Conservation (phyloP, 2,797 vertebrate species). For the Coregonus sp. region DNA sequence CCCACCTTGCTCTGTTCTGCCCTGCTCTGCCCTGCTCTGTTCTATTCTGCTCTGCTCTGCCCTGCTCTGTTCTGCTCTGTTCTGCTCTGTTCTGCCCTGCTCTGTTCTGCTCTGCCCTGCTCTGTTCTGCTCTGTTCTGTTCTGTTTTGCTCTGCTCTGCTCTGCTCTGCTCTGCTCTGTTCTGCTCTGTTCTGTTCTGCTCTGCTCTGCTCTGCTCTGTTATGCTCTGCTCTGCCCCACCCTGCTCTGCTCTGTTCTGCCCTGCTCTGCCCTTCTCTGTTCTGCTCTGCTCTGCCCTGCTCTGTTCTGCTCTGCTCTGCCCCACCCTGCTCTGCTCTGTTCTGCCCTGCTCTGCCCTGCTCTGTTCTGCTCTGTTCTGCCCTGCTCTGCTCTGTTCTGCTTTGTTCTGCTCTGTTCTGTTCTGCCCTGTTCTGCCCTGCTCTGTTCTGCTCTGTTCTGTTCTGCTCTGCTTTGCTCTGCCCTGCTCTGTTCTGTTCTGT, state of each 20-base stretch:
- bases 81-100: fast-evolving
- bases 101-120: fast-evolving
- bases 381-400: fast-evolving
- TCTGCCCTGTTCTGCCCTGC: fast-evolving
- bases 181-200: fast-evolving
- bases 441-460: fast-evolving
- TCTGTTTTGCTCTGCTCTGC: fast-evolving
- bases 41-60: fast-evolving
- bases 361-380: fast-evolving
- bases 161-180: too few relatives aligned
- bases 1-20: fast-evolving
- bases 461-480: fast-evolving
- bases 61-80: fast-evolving
- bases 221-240: fast-evolving
- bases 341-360: too few relatives aligned
- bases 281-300: too few relatives aligned
- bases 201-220: too few relatives aligned
- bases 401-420: fast-evolving
- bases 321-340: fast-evolving
- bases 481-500: too few relatives aligned
- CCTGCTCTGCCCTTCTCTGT: fast-evolving
- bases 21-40: fast-evolving
- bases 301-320: too few relatives aligned
- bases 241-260: too few relatives aligned
- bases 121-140: fast-evolving